Base-by-base conservation (phyloP, 2,113 vertebrate species). In the Dendropsophus ebraccatus region DNA sequence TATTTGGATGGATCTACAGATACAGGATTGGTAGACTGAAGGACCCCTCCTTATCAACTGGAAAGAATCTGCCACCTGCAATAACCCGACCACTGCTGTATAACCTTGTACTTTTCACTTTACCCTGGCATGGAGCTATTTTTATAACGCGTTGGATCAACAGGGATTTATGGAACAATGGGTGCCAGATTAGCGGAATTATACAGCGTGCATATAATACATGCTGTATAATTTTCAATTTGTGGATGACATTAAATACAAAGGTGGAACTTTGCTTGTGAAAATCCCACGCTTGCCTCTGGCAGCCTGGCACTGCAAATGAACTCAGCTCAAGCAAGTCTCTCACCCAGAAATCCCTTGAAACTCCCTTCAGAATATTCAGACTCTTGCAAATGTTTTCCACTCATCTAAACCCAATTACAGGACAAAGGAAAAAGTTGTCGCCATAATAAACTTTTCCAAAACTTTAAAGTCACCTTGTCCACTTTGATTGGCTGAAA, bases 271-370 rank as follows among this genome's bases (percentile, higher is more conserved):
- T 70, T 70, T 70, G 35, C 67, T 70, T 41, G 9, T 41, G 9
- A 70, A 70, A 70, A 41, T 70, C 32, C 19, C 35, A 70, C 35
- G 67, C 67, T 70, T 70, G 35, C 67, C 35, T 70, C 8, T 41
- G 67, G 67, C 32, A 70, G 67, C 21, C 19, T 41, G 37, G 67
- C 67, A 70, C 67, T 70, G 19, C 35, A 41, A 41, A 70, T 70
- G 19, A 70, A 70, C 67, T 70, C 67, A 37, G 19, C 35, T 70
- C 32, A 37, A 41, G 67, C 67, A 41, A 70, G 35, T 41, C 32
- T 70, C 32, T 70, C 19, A 41, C 67, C 67, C 67, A 70, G 67
- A 70, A 41, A 70, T 70, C 67, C 67, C 32, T 41, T 70, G 35
- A 70, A 70, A 41, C 67, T 70, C 35, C 17, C 67, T 70, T 70